Conservation (phyloP, 2,888 invertebrate species). For the Mesopsocus fuscifrons region DNA sequence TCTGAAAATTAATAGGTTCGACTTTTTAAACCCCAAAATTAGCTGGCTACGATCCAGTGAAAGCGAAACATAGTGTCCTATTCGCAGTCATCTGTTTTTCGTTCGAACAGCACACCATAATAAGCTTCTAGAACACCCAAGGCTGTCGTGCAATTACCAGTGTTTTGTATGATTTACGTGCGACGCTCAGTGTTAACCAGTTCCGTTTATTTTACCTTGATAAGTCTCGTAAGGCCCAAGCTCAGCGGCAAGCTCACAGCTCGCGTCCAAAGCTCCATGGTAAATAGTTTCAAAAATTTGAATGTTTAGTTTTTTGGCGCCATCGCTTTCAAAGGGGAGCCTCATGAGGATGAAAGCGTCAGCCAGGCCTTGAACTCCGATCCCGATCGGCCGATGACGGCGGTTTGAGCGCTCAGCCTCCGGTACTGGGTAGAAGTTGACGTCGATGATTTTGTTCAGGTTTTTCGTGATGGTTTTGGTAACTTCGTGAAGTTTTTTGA, state of each 20-base stretch:
- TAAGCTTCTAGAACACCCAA: no score
- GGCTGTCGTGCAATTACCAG: no score
- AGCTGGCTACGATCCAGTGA: no score
- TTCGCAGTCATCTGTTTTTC: no score
- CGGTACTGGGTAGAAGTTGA: conserved; percentile 86
- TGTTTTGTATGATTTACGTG: no score
- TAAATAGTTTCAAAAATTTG: conserved; percentile 98
- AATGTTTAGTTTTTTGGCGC: conserved; percentile 70
- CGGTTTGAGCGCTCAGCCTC: conserved; percentile 73
- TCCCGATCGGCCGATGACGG: conserved; percentile 67
- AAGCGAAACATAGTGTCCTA: no score
- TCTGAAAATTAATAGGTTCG: no score
- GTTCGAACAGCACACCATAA: no score
- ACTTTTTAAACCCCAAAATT: no score
- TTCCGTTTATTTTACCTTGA: no score
- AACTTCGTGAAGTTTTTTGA: conserved; percentile 65
- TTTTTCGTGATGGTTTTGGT: conserved; percentile 78
- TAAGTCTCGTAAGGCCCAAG: conserved; percentile 82
- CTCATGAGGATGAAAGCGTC: conserved; percentile 92
- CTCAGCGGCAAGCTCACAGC: conserved; percentile 78
- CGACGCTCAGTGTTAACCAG: no score
- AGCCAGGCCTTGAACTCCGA: conserved; percentile 94
- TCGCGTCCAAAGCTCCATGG: conserved; percentile 89
- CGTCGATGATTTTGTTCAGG: conserved; percentile 91
- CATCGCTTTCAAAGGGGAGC: conserved; percentile 75